phyloP scores from a whole-genome alignment of 2,888 invertebrate species.

The Amaurobius ferox region DNA sequence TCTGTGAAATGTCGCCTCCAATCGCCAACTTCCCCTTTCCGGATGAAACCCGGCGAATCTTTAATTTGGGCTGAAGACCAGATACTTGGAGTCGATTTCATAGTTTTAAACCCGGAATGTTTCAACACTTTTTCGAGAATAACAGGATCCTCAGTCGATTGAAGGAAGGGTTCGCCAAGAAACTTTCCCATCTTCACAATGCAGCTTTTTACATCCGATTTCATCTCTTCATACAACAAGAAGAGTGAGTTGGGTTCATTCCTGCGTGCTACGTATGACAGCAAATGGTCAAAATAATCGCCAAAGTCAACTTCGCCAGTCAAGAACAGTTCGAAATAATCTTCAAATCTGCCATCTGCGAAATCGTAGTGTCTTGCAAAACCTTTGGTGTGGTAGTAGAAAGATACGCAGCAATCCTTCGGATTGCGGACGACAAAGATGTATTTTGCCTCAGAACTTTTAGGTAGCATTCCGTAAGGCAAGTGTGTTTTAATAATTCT shows the following conservation, averaged over 20 bases:
- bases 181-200: constrained; percentile 73
- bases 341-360: constrained; percentile 74
- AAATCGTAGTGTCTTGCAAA: constrained; percentile 24
- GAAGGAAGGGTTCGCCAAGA: constrained; percentile 53
- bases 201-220: constrained; percentile 72
- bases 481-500: constrained; percentile 75
- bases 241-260: constrained; percentile 76
- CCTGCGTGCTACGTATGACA: constrained; percentile 57
- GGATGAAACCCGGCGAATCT: constrained; percentile 56
- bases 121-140: constrained; percentile 26
- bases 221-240: constrained; percentile 78
- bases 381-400: constrained; percentile 76
- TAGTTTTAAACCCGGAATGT: constrained; percentile 20
- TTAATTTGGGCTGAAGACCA: constrained; percentile 19
- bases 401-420: constrained; percentile 78
- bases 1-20: constrained; percentile 78
- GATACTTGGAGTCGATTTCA: constrained; percentile 26
- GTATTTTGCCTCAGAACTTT: constrained; percentile 56
- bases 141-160: background rate
- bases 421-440: constrained; percentile 79
- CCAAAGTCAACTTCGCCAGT: constrained; percentile 76
- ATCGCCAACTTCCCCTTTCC: constrained; percentile 77
- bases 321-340: constrained; percentile 78
- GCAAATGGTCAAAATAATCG: constrained; percentile 68
- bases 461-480: constrained; percentile 73